These are phyloP conservation scores for Geococcyx californianus DNA, from an alignment of 2,113 vertebrate genomes.

Conservation along the genomic window DNA sequence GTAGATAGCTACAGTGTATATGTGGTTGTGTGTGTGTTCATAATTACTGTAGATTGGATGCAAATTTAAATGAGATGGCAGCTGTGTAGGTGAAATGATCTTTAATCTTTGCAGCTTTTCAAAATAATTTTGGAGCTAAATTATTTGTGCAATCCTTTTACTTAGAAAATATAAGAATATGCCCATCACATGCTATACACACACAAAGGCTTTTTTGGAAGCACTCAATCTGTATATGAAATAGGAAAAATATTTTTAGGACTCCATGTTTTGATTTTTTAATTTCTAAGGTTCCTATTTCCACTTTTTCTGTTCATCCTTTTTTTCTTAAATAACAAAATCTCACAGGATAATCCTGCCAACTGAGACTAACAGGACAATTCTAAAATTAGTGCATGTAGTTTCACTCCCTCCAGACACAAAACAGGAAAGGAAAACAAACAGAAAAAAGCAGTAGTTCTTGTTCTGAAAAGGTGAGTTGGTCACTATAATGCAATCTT, in stretches of 20 bases:
- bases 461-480: background rate
- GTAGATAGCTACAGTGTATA: background rate
- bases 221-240: background rate
- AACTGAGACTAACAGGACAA: background rate
- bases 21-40: background rate
- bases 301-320: background rate
- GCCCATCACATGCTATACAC: background rate
- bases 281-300: background rate
- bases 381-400: background rate
- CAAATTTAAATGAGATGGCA: slow-evolving; percentile 51
- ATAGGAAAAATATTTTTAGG: background rate
- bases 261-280: background rate
- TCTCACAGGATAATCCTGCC: background rate
- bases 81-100: slow-evolving; percentile 38
- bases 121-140: slow-evolving; percentile 43
- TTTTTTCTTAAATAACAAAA: background rate
- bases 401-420: background rate
- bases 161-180: background rate
- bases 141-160: slow-evolving; percentile 41
- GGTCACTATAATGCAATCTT: background rate
- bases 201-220: background rate
- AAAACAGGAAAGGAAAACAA: background rate
- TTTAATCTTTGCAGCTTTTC: slow-evolving; percentile 57
- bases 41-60: slow-evolving; percentile 45
- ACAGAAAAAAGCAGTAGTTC: rapidly evolving